Base-by-base conservation (phyloP, 2,797 vertebrate species). In the Clarias laeviceps region DNA sequence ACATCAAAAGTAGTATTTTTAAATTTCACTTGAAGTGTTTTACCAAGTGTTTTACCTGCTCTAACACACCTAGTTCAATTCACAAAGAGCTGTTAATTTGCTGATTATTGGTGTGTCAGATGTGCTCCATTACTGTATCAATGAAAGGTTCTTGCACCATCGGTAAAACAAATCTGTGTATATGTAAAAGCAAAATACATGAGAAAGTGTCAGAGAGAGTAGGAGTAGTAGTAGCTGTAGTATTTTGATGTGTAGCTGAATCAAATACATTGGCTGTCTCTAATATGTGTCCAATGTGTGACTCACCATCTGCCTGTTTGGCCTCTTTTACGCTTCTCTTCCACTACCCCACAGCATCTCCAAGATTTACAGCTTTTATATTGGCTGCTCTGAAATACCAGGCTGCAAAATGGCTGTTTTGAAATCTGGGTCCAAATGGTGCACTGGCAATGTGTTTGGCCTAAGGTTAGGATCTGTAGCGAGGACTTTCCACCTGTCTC, bases 331-430 rank as follows among this genome's bases (percentile, higher is more conserved):
- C 50, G 7, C 22, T 82, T 83, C 57, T 62, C 56, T 18, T 29
- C 5, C 40, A 32, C 64, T 70, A 37, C 50, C 54, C 50, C 20
- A 69, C 3, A 29, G n/a, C 18, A 27, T 62, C 37, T 50, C 24
- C n/a, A 50, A 65, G 14, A 82, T 82, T 68, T 29, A 76, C 70
- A 76, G 79, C 70, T 57, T 65, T 56, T 64, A 56, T 65, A 34
- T 24, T 14, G 8, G 54, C 54, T 24, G 56, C 65, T 62, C 15
- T 5, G 32, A 54, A 59, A 29, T 9, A 3, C 74, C 29, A 22
- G 2, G 32, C 56, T 61, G 74, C 11, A 61, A 61, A 78, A 61
- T 59, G 56, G 34, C 62, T 66, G 37, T 80, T 80, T 80, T 65
- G 54, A 76, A 57, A 76, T 57, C 73, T 76, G 3, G 54, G 27